These are phyloP conservation scores for Gorsachius magnificus DNA, from an alignment of 2,797 vertebrate species.

Conservation along the genomic window DNA sequence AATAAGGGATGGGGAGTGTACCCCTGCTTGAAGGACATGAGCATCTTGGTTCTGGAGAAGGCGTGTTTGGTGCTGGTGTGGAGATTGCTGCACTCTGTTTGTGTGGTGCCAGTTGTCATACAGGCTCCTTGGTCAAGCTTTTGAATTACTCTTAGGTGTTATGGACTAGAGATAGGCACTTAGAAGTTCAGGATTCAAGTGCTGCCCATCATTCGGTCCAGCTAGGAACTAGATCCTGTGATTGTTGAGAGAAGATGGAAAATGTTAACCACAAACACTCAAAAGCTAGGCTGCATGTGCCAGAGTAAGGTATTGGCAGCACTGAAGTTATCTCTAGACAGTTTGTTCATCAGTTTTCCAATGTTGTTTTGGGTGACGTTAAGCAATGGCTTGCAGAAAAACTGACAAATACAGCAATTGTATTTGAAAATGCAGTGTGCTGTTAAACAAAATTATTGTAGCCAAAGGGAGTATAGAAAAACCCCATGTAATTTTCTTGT, in stretches of 20 bases:
- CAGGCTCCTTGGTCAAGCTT: background rate
- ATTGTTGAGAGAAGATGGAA: background rate
- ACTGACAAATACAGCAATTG: background rate
- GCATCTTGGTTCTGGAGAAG: background rate
- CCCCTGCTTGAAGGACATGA: background rate
- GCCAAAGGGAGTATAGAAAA: background rate
- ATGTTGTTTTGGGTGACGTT: background rate
- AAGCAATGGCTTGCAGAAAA: background rate
- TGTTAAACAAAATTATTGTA: background rate
- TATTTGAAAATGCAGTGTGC: background rate
- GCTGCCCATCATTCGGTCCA: background rate
- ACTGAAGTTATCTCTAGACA: background rate
- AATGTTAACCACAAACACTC: background rate
- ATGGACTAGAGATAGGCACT: background rate
- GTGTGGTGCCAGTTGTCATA: background rate
- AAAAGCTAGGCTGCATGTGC: background rate
- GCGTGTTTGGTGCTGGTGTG: background rate
- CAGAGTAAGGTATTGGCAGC: background rate
- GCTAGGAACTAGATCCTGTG: background rate
- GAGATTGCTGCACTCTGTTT: background rate
- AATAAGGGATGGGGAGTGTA: background rate
- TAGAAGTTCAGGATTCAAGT: background rate
- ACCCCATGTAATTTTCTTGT: background rate
- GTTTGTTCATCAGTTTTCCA: background rate
- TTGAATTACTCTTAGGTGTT: background rate